A percentile compares a stretch with the other conserved stretches of the same genome.
Evolutionary conservation across 2,113 vertebrate genomes (phyloP).

Genomic region (Pogonocichla stellata): DNA sequence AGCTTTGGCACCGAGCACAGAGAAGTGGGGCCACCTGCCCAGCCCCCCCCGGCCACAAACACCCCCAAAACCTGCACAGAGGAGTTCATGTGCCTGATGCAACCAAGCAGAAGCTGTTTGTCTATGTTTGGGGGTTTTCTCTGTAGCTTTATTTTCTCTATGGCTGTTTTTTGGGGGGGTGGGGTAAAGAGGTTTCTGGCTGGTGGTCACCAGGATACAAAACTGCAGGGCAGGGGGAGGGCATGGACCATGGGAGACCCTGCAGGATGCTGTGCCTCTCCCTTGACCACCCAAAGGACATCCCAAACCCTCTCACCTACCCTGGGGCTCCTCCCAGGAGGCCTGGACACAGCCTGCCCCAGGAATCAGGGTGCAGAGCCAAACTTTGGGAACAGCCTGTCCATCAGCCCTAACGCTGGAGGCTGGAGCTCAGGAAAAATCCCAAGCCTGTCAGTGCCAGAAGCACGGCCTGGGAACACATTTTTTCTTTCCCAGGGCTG

Average conservation of each 20-base stretch:
- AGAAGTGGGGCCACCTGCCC: background rate
- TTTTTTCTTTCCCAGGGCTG: background rate
- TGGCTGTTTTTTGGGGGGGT: fast-evolving
- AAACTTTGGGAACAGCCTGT: background rate
- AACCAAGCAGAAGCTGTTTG: background rate
- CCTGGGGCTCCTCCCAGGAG: background rate
- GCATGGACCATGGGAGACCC: fast-evolving
- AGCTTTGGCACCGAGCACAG: fast-evolving
- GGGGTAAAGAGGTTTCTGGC: background rate
- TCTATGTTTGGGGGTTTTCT: fast-evolving
- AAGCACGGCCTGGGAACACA: background rate
- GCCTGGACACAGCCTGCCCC: background rate
- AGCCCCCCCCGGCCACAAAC: fast-evolving
- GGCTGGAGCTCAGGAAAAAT: background rate
- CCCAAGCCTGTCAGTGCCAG: fast-evolving
- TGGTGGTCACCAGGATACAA: background rate
- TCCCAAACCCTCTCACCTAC: fast-evolving
- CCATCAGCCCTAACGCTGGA: fast-evolving
- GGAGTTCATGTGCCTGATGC: fast-evolving
- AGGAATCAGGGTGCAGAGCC: fast-evolving
- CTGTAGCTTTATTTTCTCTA: fast-evolving
- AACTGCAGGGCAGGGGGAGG: background rate
- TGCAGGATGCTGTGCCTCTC: background rate
- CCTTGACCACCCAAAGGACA: background rate
- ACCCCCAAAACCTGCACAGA: background rate